These are phyloP conservation scores for Todus mexicanus DNA, from an alignment of 2,797 vertebrate genomes.

Conservation along the genomic window DNA sequence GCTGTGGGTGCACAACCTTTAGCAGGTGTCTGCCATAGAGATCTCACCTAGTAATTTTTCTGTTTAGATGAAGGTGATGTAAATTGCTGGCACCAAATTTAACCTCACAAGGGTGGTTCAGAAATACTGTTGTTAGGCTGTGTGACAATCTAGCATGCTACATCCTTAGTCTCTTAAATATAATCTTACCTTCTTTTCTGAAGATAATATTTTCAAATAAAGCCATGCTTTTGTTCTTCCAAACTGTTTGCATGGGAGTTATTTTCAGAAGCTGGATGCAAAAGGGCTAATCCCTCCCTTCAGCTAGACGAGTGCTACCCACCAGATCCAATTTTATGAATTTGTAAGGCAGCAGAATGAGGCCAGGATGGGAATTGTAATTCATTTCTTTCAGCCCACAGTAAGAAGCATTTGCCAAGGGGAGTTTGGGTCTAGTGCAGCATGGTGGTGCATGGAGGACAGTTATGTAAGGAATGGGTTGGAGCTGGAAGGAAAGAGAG, in stretches of 20 bases:
- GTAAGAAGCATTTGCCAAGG: not conserved
- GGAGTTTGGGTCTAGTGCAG: not conserved
- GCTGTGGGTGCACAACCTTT: not conserved
- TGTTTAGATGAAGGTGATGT: not conserved
- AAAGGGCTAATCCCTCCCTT: not conserved
- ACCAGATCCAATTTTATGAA: not conserved
- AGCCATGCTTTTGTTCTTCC: not conserved
- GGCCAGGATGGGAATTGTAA: not conserved
- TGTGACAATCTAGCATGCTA: not conserved
- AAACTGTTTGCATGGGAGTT: not conserved
- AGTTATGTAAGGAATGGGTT: not conserved
- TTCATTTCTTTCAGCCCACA: not conserved
- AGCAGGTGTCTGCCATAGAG: not conserved
- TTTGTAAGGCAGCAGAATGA: not conserved
- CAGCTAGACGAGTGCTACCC: not conserved
- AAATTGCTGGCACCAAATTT: not conserved
- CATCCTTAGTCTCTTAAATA: not conserved
- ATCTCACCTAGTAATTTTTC: not conserved
- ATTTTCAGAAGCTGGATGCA: not conserved
- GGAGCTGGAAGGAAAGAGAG: not conserved
- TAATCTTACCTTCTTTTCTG: not conserved
- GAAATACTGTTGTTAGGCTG: not conserved
- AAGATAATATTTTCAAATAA: not conserved
- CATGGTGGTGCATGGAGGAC: rapidly evolving
- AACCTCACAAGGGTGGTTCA: not conserved